Evolutionary conservation across 2,113 vertebrate species (phyloP), one percentile per base, ranked within the genome.

Genomic region (Tylochromis polylepis): DNA sequence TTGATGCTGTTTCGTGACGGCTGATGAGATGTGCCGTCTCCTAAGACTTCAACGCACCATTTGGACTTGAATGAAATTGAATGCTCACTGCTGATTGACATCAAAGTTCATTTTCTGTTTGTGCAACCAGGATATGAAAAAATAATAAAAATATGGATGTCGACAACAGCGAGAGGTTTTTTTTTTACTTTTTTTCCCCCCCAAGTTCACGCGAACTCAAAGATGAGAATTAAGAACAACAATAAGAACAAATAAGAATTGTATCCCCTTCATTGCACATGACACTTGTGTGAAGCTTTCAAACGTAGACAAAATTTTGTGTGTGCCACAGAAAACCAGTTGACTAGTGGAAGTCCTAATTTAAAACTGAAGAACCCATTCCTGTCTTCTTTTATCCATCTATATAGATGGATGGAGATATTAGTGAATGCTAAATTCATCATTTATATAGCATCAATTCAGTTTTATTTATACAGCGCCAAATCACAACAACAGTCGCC

Each of bases 111-210:
- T 93, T 92, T 94, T 93, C 87, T 93, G 87, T 95, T 90, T 94
- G 93, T 94, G 89, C 85, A 93, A 94, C 89, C 92, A 92, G 79
- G 57, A 88, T 88, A 92, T 93, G 58, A 92, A 84, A 79, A 57
- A 83, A 86, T 59, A 89, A 90, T 89, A 92, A 91, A 92, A 91
- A 91, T 87, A 84, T 95, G 93, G 90, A 93, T 95, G 92, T 94
- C 90, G 91, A 94, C 93, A 62, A 24, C 10, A 67, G 6, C 43
- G 3, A 8, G 56, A 53, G 8, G 12, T 16, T 56, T 89, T 88
- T 84, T 18, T 89, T 87, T 79, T 9, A 31, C 11, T 49, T 62
- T 27, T 34, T 60, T 60, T 31, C 57, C 57, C 29, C 4, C 57
- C 27, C 58, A 11, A 11, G 2, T 81, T 82, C 56, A 24, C 14